Percentiles rank a stretch among this genome's conserved stretches.
phyloP scores from a whole-genome alignment of 35 echinoderm and acorn worm genomes.

The Acanthaster planci region DNA sequence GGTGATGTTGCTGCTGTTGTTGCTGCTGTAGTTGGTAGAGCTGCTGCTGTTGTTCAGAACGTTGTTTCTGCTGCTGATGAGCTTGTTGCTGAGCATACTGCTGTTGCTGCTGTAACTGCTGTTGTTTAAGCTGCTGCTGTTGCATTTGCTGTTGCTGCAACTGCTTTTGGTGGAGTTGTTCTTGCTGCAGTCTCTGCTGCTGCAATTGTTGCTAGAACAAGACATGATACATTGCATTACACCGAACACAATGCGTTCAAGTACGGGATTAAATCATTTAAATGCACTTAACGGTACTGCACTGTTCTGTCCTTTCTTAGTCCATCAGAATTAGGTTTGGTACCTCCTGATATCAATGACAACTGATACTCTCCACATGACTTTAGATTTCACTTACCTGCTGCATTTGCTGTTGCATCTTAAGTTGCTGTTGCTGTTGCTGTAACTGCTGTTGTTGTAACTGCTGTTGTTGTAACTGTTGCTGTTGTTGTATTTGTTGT shows the following conservation, averaged over 20 bases:
- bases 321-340: too few species aligned
- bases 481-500: constrained; percentile 40
- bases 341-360: too few species aligned
- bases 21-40: constrained; percentile 55
- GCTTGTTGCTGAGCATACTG: constrained; percentile 22
- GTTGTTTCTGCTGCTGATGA: constrained; percentile 55
- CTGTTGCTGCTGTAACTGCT: constrained; percentile 40
- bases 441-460: constrained; percentile 33
- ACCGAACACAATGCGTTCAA: constrained; percentile 11
- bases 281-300: too few species aligned
- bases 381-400: constrained; percentile 53
- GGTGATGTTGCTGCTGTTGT: constrained; percentile 60
- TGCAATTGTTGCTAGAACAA: constrained; percentile 44
- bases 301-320: too few species aligned
- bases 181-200: constrained; percentile 33
- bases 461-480: constrained; percentile 47
- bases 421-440: constrained; percentile 64
- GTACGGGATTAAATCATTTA: not conserved
- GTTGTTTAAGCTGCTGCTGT: constrained; percentile 44
- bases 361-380: too few species aligned
- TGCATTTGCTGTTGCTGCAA: constrained; percentile 37
- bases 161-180: constrained; percentile 53
- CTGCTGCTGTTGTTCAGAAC: constrained; percentile 41
- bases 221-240: not conserved
- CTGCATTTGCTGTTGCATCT: constrained; percentile 50